Base-by-base conservation (phyloP, 2,888 invertebrate species). In the Apoda limacodes region DNA sequence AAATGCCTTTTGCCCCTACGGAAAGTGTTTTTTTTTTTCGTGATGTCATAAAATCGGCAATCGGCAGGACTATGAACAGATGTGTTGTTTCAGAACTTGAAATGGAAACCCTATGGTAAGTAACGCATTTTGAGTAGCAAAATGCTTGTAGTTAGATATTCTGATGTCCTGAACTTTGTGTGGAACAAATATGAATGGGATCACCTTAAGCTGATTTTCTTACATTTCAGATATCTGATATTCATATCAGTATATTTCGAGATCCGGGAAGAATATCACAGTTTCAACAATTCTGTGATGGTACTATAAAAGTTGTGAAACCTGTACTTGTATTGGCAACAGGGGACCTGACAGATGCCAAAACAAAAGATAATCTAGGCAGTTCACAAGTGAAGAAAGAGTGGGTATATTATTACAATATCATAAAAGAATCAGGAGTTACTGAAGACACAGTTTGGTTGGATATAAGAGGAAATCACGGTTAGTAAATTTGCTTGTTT, bases 391-490 rank as follows among this genome's bases (percentile, higher is more conserved):
- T 86, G 44, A 72, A 87, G 46, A 85, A 86, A 40, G 95, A 96
- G 72, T 96, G 95, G 95, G 62, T 86, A 40, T 83, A 85, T 46
- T 96, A 95, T 60, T 80, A 85, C 45, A 82, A 86, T 50, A 82
- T 89, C 39, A 74, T 95, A 17, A 74, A 84, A 26, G 86, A 88
- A 43, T 85, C 86, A 23, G 83, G 84, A 46, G 83, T 92, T 13
- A 75, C 76, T 28, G 76, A 87, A 22, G 85, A 85, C 53, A 92
- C 92, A 2, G 69, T 85, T 15, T 95, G 95, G 94, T 72, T 95
- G 37, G 95, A 95, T 72, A 89, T 94, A 40, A 82, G 95, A 65
- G 95, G 95, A 63, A 95, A 95, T 82, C 95, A 95, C 84, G 94
- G 93, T 92, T 76, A 62, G 55, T 38, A 28, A 5, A 5, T 17